Conservation (phyloP, 2,888 invertebrate genomes). For the Sussaba pulchella region DNA sequence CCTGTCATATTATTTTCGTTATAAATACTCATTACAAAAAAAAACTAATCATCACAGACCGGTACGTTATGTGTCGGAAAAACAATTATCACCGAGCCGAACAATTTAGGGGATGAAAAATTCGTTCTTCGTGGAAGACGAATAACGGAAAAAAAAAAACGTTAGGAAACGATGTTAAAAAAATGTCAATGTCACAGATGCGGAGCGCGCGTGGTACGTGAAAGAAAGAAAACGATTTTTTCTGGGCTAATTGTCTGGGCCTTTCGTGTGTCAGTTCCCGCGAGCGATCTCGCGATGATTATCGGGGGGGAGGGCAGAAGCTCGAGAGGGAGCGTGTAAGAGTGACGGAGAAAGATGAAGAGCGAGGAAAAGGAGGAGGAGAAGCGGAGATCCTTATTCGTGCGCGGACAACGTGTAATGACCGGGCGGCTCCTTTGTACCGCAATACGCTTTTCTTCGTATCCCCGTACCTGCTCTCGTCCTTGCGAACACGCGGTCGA, state of each 20-base stretch:
- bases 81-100: background rate
- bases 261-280: slow-evolving; percentile 59
- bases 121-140: no score
- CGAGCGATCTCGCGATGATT: slow-evolving; percentile 66
- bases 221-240: slow-evolving; percentile 54
- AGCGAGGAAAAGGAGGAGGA: slow-evolving; percentile 40
- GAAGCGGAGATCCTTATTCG: slow-evolving; percentile 66
- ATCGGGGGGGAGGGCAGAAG: slow-evolving; percentile 48
- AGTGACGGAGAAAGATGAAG: slow-evolving; percentile 16
- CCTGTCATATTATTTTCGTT: no score
- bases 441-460: slow-evolving; percentile 61
- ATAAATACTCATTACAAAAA: no score
- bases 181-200: background rate
- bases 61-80: background rate
- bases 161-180: no score
- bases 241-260: slow-evolving; percentile 65
- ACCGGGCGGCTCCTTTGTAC: slow-evolving; percentile 74
- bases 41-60: no score
- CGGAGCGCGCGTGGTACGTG: background rate
- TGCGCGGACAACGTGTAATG: slow-evolving; percentile 69
- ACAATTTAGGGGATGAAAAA: no score
- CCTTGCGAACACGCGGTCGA: slow-evolving; percentile 24
- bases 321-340: no score
- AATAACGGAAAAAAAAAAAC: no score
- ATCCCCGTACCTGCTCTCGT: slow-evolving; percentile 15